Percentiles rank a stretch among this genome's conserved stretches.
phyloP scores from a whole-genome alignment of 1,140 invertebrate genomes.

The Aplysia californica region DNA sequence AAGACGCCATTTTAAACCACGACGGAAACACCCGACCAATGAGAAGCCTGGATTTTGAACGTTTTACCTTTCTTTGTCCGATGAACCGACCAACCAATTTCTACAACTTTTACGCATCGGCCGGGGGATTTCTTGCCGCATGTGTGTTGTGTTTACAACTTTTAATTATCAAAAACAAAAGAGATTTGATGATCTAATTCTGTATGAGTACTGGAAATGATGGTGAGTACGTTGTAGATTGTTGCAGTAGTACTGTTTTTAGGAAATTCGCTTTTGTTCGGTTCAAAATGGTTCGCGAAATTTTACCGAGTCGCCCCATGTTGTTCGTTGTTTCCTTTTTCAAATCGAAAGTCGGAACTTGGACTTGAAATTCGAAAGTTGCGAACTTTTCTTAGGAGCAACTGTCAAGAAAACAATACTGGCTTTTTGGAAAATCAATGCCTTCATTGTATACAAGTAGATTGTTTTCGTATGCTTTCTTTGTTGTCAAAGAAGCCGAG shows the following conservation, averaged over 20 bases:
- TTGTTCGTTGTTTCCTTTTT: background rate
- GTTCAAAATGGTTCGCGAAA: no score
- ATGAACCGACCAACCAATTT: constrained; percentile 48
- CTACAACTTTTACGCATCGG: constrained; percentile 40
- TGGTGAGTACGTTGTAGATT: background rate
- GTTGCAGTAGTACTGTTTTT: background rate
- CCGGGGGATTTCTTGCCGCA: background rate
- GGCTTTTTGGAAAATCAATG: no score
- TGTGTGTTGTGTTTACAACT: constrained; percentile 20
- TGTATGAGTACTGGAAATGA: constrained; percentile 5
- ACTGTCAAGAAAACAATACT: no score
- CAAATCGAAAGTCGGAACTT: background rate
- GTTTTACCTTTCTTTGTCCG: constrained; percentile 55
- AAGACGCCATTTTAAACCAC: constrained; percentile 33
- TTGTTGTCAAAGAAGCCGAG: no score
- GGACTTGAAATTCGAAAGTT: no score
- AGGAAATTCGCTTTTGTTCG: background rate
- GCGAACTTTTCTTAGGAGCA: no score
- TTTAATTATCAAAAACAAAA: constrained; percentile 61
- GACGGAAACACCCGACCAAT: constrained; percentile 44
- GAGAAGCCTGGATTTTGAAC: constrained; percentile 46
- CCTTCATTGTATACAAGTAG: no score
- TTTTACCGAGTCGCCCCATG: no score
- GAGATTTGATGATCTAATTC: constrained; percentile 63
- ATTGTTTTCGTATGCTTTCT: no score